Conservation (phyloP, 92 coral and sea anemone species). For the Zoanthus sociatus region DNA sequence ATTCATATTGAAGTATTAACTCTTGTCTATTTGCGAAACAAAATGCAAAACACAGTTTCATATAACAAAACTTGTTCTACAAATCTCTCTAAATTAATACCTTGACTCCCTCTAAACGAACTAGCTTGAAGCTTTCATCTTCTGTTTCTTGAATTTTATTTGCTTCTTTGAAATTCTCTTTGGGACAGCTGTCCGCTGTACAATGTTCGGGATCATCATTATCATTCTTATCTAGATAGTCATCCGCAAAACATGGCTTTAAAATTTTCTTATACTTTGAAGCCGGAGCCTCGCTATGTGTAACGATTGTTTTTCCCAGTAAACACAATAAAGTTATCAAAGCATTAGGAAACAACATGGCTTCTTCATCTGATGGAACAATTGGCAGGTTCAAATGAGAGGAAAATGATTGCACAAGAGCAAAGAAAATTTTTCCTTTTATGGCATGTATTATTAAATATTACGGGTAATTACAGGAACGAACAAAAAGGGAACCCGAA, state of each 20-base stretch:
- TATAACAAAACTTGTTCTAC: too few species aligned
- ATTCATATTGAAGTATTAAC: too few species aligned
- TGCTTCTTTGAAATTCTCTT: neutral
- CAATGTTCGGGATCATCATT: neutral
- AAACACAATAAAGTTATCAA: conserved; percentile 31
- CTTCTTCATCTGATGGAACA: neutral
- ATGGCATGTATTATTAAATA: conserved; percentile 42
- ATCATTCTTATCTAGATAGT: neutral
- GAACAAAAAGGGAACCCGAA: neutral
- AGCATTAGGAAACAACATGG: conserved; percentile 32
- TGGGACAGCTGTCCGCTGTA: conserved; percentile 2
- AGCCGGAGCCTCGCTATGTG: conserved; percentile 21
- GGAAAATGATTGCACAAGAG: conserved; percentile 10
- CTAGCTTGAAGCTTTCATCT: conserved; percentile 18
- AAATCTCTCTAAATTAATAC: neutral
- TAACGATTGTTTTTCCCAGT: conserved; percentile 21
- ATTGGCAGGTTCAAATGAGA: conserved; percentile 20
- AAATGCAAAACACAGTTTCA: too few species aligned
- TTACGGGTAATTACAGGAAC: conserved; percentile 26
- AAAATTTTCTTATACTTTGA: conserved; percentile 25
- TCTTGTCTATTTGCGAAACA: too few species aligned
- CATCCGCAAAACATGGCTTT: conserved; percentile 36
- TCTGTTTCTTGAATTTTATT: neutral
- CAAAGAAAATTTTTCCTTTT: neutral
- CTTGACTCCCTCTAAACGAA: conserved; percentile 40